Evolutionary conservation across 1,140 invertebrate species (phyloP).

Genomic region (Drosophila mojavensis): DNA sequence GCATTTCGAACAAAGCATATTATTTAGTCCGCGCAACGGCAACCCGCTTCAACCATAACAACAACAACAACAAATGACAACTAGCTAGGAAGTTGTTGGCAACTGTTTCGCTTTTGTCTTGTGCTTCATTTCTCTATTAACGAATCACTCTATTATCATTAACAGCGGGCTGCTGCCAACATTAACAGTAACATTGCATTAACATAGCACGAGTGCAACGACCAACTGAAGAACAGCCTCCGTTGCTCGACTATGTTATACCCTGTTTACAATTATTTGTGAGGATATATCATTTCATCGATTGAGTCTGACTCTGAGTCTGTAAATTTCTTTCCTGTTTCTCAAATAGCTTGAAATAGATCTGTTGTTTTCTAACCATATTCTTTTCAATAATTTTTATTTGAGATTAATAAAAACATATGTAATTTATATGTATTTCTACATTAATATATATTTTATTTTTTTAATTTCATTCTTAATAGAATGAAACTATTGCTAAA

Average conservation of each 20-base stretch:
- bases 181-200: conserved; percentile 46
- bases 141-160: conserved; percentile 45
- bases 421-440: no score
- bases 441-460: no score
- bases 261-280: conserved; percentile 1
- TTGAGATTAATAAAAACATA: no score
- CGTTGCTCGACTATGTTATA: conserved; percentile 1
- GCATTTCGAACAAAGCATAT: conserved; percentile 59
- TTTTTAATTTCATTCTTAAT: not conserved
- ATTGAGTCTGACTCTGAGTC: not conserved
- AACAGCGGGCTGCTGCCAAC: conserved; percentile 29
- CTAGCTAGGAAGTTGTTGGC: conserved; percentile 54
- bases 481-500: no score
- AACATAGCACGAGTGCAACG: conserved; percentile 63
- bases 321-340: not conserved
- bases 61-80: conserved; percentile 35
- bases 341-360: not conserved
- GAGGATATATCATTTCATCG: no score
- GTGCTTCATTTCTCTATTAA: conserved; percentile 40
- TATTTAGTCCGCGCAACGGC: conserved; percentile 71
- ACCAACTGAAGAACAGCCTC: conserved; percentile 16
- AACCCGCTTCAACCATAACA: conserved; percentile 40
- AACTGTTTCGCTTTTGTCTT: conserved; percentile 50
- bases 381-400: no score
- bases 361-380: no score